Evolutionary conservation across 1,140 invertebrate genomes (phyloP), one percentile per base, ranked within the genome.

Genomic region (Spodoptera litura): DNA sequence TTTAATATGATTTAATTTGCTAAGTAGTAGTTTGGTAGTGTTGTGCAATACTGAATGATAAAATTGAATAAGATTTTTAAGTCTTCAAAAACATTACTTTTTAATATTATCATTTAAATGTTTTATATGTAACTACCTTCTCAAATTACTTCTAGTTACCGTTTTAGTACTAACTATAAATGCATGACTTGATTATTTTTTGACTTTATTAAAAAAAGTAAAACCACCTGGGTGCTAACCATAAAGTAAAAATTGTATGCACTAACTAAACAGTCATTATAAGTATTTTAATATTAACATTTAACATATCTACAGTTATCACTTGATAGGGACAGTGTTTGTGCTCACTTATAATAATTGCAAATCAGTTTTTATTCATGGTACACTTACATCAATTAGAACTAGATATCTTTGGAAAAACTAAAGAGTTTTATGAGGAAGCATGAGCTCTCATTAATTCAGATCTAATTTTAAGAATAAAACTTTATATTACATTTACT

Each of bases 271-370:
- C 61, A 64, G 61, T 49, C 38, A 44, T 64, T 31, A 20, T 49
- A 44, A 44, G 31, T 38, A 49, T 15, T 11, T 49, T 49, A 64
- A 44, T 64, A 15, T 20, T 56, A 20, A 11, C 38, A 64, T 44
- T 64, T 6, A 44, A 49, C 44, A 13, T 64, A 64, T 5, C 10
- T 31, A 61, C 9, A 64, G 35, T 64, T 64, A 64, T 64, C 35
- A 64, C 61, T 64, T 64, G 38, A 64, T 64, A 49, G 15, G 38
- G 61, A 64, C 61, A 64, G 61, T 64, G 20, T 49, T 64, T 62
- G 35, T 64, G 61, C 35, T 64, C 44, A 64, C 61, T 38, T 49
- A 61, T 35, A 20, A 38, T 44, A 44, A 64, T 15, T 44, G 58
- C 38, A 61, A 38, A 27, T 12, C 58, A 59, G 15, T 31, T 44